Conservation (phyloP, 2,113 vertebrate species). For the Campylorhamphus procurvoides region DNA sequence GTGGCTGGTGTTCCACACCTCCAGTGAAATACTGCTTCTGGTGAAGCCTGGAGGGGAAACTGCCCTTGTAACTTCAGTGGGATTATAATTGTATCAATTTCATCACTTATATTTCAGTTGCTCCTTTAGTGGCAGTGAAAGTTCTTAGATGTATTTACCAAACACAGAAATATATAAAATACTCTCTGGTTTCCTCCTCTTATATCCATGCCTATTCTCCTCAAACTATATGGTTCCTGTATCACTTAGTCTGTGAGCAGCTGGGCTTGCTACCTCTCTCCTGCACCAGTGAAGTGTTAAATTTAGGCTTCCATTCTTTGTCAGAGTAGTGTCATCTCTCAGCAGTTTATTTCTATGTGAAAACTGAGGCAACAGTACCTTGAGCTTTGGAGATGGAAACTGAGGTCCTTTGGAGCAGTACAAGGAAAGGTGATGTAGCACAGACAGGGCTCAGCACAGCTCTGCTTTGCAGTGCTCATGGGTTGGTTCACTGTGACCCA, state of each 20-base stretch:
- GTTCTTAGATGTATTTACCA: background rate
- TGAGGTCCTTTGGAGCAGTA: too few species aligned
- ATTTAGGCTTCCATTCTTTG: too few species aligned
- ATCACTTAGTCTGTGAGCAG: background rate
- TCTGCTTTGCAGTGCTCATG: too few species aligned
- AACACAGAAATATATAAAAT: background rate
- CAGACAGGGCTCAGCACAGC: too few species aligned
- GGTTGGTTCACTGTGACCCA: too few species aligned
- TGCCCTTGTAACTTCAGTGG: background rate
- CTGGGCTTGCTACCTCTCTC: too few species aligned
- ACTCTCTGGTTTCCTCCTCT: background rate
- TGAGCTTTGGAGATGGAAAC: too few species aligned
- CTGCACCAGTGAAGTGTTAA: too few species aligned
- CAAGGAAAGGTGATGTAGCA: too few species aligned
- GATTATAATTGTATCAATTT: background rate
- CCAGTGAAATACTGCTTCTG: background rate
- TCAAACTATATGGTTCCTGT: background rate
- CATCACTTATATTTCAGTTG: background rate
- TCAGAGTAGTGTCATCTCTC: too few species aligned
- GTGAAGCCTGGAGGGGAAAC: background rate
- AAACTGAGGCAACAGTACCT: too few species aligned
- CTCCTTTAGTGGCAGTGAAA: background rate
- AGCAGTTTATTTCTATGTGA: too few species aligned
- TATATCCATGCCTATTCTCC: background rate
- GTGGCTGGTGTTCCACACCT: background rate